Evolutionary conservation across 2,797 vertebrate genomes (phyloP).

Genomic region (Falco novaeseelandiae): DNA sequence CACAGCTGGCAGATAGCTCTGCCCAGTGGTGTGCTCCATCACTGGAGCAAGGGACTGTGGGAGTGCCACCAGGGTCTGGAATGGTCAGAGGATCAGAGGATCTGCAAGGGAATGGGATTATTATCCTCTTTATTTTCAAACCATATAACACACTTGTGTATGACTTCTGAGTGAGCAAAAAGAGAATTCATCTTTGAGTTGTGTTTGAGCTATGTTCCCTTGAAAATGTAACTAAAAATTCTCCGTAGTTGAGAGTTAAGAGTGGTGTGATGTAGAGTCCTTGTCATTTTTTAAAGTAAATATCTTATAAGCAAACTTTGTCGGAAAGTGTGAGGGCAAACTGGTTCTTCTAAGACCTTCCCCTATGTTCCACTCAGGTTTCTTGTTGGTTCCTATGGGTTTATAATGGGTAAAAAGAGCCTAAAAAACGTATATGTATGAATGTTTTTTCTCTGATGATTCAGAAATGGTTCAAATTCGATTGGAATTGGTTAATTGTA

Average conservation of each 20-base stretch:
- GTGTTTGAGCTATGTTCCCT: neutral
- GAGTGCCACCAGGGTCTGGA: neutral
- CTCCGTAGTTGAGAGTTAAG: neutral
- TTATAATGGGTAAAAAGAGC: neutral
- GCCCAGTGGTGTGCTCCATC: neutral
- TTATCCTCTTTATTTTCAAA: neutral
- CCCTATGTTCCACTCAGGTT: neutral
- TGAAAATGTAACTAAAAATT: neutral
- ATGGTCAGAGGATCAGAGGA: neutral
- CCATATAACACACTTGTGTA: neutral
- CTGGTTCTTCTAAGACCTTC: neutral
- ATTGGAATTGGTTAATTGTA: neutral
- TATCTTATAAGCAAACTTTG: neutral
- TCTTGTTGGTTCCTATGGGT: neutral
- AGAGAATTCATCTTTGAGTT: neutral
- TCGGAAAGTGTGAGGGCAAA: neutral
- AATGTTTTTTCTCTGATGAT: neutral
- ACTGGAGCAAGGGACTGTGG: neutral
- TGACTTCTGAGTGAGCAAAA: neutral
- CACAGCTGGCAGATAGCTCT: neutral
- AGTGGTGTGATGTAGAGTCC: neutral
- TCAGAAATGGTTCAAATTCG: neutral
- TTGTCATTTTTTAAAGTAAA: neutral
- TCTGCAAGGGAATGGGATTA: neutral
- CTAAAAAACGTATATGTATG: neutral